Conservation (phyloP, 1,140 invertebrate species). For the Lycorma delicatula region DNA sequence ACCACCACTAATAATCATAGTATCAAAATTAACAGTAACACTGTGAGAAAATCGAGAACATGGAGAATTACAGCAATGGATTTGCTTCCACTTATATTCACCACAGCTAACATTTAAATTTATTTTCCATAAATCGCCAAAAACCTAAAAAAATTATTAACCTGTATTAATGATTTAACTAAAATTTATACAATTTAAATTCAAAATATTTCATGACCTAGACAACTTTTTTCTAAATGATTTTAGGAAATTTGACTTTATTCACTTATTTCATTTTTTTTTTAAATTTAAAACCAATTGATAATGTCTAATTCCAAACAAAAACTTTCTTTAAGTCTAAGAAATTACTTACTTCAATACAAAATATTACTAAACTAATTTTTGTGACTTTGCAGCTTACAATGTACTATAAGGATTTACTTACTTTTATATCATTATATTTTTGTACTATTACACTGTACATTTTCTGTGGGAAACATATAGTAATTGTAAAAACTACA, state of each 20-base stretch:
- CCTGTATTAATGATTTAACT: not conserved
- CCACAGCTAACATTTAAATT: not conserved
- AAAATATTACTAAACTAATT: no score
- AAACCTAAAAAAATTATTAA: slow-evolving; percentile 10
- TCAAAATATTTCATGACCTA: not conserved
- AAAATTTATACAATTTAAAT: not conserved
- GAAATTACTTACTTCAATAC: no score
- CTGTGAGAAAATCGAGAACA: slow-evolving; percentile 36
- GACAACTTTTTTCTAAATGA: not conserved
- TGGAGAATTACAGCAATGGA: slow-evolving; percentile 12
- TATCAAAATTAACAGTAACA: slow-evolving; percentile 18
- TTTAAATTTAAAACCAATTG: not conserved
- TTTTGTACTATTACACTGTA: no score
- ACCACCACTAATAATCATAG: slow-evolving; percentile 39
- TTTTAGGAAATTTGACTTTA: not conserved
- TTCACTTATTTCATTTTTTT: not conserved
- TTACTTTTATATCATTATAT: no score
- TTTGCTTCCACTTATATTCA: not conserved
- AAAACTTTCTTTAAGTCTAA: no score
- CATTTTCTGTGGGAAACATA: no score
- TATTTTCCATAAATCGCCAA: slow-evolving; percentile 8
- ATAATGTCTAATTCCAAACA: no score
- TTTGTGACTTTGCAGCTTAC: no score
- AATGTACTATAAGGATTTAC: no score
- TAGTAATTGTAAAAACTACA: no score